A percentile compares a stretch with the other conserved stretches of the same genome.
These are phyloP conservation scores for Myotis myotis DNA, from an alignment of 2,797 vertebrate genomes.

Conservation along the genomic window DNA sequence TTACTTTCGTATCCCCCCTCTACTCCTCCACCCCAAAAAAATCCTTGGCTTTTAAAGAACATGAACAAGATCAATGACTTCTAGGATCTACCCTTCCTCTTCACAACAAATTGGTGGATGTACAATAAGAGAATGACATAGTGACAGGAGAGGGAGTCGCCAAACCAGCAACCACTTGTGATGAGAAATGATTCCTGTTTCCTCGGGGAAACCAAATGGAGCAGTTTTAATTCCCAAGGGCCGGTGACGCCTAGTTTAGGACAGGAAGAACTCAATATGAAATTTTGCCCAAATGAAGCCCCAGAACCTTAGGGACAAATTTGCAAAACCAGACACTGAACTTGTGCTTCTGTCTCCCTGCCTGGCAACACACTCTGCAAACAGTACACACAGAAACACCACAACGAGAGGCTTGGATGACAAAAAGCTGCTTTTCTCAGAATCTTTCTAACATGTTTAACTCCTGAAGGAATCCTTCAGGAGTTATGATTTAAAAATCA, in stretches of 20 bases:
- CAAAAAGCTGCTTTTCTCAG: neutral
- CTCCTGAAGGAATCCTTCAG: neutral
- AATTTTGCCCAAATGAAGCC: conserved; percentile 15
- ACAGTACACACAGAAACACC: neutral
- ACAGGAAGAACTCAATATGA: neutral
- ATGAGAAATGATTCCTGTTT: neutral
- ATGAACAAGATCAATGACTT: neutral
- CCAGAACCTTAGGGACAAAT: conserved; percentile 2
- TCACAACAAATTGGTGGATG: neutral
- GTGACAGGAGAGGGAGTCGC: neutral
- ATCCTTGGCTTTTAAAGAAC: neutral
- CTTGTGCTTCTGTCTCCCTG: neutral
- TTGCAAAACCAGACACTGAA: neutral
- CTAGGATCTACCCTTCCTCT: neutral
- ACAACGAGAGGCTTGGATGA: neutral
- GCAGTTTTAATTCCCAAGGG: neutral
- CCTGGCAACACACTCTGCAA: neutral
- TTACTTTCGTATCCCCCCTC: neutral
- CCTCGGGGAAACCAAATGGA: neutral
- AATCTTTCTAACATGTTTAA: neutral
- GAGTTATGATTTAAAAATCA: neutral
- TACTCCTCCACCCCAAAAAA: too few relatives aligned
- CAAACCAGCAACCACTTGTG: neutral
- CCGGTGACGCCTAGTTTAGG: neutral
- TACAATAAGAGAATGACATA: neutral